These are phyloP conservation scores for Psammodynastes pulverulentus DNA, from an alignment of 2,113 vertebrate genomes.

Conservation along the genomic window DNA sequence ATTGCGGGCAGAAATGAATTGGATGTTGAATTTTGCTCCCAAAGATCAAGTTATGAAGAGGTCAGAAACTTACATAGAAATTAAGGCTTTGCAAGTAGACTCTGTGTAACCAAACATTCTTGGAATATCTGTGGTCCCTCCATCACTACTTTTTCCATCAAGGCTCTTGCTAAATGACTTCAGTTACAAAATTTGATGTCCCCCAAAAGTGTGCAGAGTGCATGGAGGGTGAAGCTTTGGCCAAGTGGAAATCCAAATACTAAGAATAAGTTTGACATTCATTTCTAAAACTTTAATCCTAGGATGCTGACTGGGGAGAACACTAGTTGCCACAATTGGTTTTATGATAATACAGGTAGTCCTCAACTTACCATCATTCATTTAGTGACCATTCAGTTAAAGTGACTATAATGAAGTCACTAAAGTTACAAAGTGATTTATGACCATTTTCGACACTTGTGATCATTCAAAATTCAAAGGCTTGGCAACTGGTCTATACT, in stretches of 20 bases:
- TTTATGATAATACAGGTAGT: not conserved
- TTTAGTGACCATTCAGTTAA: no score
- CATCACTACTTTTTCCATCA: no score
- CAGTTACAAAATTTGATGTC: not conserved
- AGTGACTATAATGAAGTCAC: no score
- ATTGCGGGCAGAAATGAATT: not conserved
- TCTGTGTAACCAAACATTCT: not conserved
- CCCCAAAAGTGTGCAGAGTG: not conserved
- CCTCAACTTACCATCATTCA: no score
- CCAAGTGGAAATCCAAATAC: not conserved
- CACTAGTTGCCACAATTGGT: not conserved
- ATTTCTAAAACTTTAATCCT: not conserved
- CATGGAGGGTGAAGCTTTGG: not conserved
- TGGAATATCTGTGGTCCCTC: not conserved
- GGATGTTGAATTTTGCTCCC: not conserved
- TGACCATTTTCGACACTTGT: no score
- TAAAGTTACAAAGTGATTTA: no score
- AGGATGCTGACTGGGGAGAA: not conserved
- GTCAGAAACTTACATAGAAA: not conserved
- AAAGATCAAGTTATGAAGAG: not conserved
- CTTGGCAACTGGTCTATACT: no score
- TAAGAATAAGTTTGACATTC: not conserved
- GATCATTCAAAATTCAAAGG: no score
- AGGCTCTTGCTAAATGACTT: not conserved
- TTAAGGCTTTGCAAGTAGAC: not conserved